Evolutionary conservation across 2,888 invertebrate species (phyloP).

Genomic region (Drosophila meridiana): DNA sequence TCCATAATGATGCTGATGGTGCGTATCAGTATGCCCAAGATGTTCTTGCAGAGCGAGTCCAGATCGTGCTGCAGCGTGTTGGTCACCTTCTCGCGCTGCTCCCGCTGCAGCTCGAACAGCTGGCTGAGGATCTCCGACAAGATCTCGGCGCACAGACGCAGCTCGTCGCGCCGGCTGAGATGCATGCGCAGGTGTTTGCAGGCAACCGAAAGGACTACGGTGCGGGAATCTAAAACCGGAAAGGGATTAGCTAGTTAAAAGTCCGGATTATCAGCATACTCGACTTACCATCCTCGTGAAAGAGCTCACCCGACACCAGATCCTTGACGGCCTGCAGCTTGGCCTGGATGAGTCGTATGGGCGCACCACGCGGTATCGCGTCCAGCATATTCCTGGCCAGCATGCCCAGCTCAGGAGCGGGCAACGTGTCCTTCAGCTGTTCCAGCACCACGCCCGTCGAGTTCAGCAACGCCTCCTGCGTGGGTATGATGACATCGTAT

Average conservation of each 20-base stretch:
- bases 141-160: slow-evolving; percentile 93
- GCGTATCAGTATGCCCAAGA: slow-evolving; percentile 93
- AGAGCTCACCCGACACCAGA: slow-evolving; percentile 90
- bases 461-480: slow-evolving; percentile 92
- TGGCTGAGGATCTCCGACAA: slow-evolving; percentile 92
- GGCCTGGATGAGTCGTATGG: slow-evolving; percentile 91
- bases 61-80: slow-evolving; percentile 90
- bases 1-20: slow-evolving; percentile 93
- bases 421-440: slow-evolving; percentile 91
- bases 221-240: slow-evolving; percentile 90
- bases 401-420: slow-evolving; percentile 91
- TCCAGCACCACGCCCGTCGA: slow-evolving; percentile 94
- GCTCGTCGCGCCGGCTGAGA: slow-evolving; percentile 92
- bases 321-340: slow-evolving; percentile 93
- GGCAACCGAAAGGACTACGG: slow-evolving; percentile 92
- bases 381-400: slow-evolving; percentile 92
- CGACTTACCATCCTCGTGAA: slow-evolving; percentile 89
- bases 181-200: slow-evolving; percentile 94
- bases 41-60: slow-evolving; percentile 92
- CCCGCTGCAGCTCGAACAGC: slow-evolving; percentile 86
- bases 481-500: slow-evolving; percentile 91
- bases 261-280: not conserved
- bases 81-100: slow-evolving; percentile 86
- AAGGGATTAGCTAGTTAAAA: not conserved
- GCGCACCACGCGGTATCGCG: slow-evolving; percentile 86